A percentile compares a stretch with the other conserved stretches of the same genome.
Conservation (phyloP, 2,797 vertebrate species). For the Meda fulgida region DNA sequence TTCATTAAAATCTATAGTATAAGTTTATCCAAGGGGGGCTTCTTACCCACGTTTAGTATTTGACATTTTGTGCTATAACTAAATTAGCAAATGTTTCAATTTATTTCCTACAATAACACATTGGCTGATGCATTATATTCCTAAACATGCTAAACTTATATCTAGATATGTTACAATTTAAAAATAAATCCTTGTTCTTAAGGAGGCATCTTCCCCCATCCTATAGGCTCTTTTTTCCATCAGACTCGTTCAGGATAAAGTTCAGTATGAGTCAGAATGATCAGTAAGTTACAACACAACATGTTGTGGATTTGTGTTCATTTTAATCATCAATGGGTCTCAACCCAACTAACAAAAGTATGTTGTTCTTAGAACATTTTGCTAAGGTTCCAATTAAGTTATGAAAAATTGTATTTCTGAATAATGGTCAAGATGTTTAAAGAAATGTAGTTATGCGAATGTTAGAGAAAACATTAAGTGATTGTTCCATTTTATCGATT, state of each 20-base stretch:
- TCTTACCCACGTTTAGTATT: too few relatives aligned
- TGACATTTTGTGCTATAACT: too few relatives aligned
- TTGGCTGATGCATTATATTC: too few relatives aligned
- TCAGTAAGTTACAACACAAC: not conserved
- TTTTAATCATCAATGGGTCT: not conserved
- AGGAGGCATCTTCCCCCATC: too few relatives aligned
- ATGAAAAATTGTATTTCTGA: not conserved
- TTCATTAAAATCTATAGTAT: too few relatives aligned
- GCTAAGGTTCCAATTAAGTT: not conserved
- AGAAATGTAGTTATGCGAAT: not conserved
- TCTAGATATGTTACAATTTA: too few relatives aligned
- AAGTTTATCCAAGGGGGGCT: too few relatives aligned
- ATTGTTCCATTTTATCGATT: not conserved
- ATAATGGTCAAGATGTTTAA: not conserved
- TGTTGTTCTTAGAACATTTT: not conserved
- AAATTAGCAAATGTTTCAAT: too few relatives aligned
- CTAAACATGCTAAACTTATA: too few relatives aligned
- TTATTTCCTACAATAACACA: too few relatives aligned
- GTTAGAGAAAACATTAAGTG: not conserved
- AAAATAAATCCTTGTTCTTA: too few relatives aligned
- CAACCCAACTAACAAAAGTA: not conserved
- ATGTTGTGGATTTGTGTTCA: not conserved
- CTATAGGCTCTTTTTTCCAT: conserved; percentile 12
- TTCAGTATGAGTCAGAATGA: not conserved
- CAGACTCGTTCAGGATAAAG: not conserved